A percentile compares a stretch with the other conserved stretches of the same genome.
These are phyloP conservation scores for Drosophila mettleri DNA, from an alignment of 2,888 invertebrate genomes.

Conservation along the genomic window DNA sequence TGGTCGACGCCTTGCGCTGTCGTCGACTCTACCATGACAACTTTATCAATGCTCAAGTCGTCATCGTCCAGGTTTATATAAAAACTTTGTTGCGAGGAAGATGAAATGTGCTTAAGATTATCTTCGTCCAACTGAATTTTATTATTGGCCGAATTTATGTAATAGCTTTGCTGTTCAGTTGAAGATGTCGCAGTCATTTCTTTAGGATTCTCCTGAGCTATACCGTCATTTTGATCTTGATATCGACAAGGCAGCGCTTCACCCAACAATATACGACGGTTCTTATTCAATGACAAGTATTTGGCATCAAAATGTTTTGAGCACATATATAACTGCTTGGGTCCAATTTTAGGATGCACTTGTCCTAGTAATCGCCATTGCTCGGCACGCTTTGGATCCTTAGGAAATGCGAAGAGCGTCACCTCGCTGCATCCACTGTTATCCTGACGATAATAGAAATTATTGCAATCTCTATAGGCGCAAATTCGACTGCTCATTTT, in stretches of 20 bases:
- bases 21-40: constrained; percentile 65
- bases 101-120: neutral
- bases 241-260: constrained; percentile 75
- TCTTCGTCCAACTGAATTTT: neutral
- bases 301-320: constrained; percentile 81
- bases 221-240: neutral
- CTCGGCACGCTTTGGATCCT: constrained; percentile 65
- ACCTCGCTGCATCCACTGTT: constrained; percentile 31
- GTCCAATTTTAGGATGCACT: constrained; percentile 52
- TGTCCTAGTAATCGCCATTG: constrained; percentile 74
- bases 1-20: constrained; percentile 23
- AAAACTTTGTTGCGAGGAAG: constrained; percentile 39
- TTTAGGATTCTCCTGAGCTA: neutral
- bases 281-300: constrained; percentile 63
- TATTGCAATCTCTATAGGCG: constrained; percentile 71
- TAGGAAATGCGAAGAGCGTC: constrained; percentile 80
- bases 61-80: constrained; percentile 51
- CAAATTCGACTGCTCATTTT: constrained; percentile 63
- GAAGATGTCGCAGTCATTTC: constrained; percentile 22
- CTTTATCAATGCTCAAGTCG: constrained; percentile 34
- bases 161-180: constrained; percentile 24
- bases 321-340: constrained; percentile 68
- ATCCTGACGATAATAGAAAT: constrained; percentile 37
- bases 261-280: constrained; percentile 74
- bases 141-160: constrained; percentile 17